Evolutionary conservation across 2,113 vertebrate species (phyloP), one percentile per base, ranked within the genome.

Genomic region (Brachyhypopomus occidentalis): DNA sequence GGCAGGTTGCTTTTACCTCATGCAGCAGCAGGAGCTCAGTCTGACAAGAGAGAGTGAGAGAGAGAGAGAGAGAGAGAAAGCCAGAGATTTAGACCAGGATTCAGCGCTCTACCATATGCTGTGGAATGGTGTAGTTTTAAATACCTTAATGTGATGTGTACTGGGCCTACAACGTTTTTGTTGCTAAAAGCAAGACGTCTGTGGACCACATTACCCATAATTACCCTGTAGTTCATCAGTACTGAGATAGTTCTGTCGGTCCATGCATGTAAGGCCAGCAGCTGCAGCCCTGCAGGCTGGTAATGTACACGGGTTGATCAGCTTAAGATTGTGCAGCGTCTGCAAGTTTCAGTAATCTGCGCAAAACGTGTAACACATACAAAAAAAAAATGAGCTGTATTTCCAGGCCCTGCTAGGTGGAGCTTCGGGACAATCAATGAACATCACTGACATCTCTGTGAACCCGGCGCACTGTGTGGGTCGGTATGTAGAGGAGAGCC

Each of bases 1-100:
- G 34, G 67, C 30, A 71, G 22, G 36, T n/a, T 70, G 17, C 36
- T 70, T 34, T 70, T 41, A 70, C 66, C 66, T 62, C 36, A 52
- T 52, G 45, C 45, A 52, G 41, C 41, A 41, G 41, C 41, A 41
- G 41, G 30, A 3, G 9, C 9, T 9, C 41, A 41, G 41, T 9
- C 41, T 41, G 45, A 52, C 45, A 52, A 14, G 58, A 22, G 58
- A 5, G 58, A 4, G 58, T 22, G 58, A 22, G 19, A 6, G 58
- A 3, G 58, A 22, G 58, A 6, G 7, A 14, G 45, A 11, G 45
- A 2, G 12, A 14, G 11, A 14, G 45, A 56, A 20, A 36, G 12
- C 11, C 20, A 34, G 25, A 55, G 62, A 34, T 77, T 77, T 38
- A 66, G 25, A 64, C 25, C 52, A 12, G 16, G 17, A 7, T 48